Evolutionary conservation across 2,113 vertebrate species (phyloP).

Genomic region (Euleptes europaea): DNA sequence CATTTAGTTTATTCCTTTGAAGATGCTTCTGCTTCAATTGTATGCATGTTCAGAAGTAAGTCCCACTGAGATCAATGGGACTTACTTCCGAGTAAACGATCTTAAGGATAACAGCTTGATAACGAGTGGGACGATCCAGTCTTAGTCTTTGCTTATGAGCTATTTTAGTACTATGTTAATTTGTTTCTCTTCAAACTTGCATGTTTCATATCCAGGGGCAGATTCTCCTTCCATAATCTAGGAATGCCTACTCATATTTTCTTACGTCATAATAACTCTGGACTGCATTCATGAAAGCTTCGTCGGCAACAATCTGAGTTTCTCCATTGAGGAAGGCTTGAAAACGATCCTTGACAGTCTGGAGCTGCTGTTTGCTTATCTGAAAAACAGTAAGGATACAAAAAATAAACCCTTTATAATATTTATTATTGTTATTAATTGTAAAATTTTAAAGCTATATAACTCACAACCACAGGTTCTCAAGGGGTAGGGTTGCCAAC

Average conservation of each 20-base stretch:
- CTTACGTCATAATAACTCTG: conserved; percentile 98
- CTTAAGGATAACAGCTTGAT: not conserved
- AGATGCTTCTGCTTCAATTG: not conserved
- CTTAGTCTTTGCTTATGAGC: not conserved
- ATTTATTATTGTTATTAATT: not conserved
- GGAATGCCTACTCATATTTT: not conserved
- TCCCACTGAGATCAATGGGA: not conserved
- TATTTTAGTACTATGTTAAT: not conserved
- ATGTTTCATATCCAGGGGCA: not conserved
- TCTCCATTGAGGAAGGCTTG: conserved; percentile 96
- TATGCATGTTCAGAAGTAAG: too few species aligned
- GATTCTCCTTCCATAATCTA: not conserved
- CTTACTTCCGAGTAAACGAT: not conserved
- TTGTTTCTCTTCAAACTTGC: not conserved
- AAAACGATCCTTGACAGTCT: conserved; percentile 96
- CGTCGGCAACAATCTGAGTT: conserved; percentile 97
- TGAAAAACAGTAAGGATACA: conserved; percentile 69
- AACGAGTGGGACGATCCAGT: not conserved
- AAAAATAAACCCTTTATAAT: not conserved
- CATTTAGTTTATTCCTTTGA: not conserved
- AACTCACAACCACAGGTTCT: too few species aligned
- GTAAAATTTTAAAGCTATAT: too few species aligned
- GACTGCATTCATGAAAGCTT: conserved; percentile 98
- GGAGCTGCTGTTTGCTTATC: conserved; percentile 97
- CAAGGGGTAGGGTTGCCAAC: too few species aligned